phyloP scores from a whole-genome alignment of 2,797 vertebrate species.

The Takifugu rubripes region DNA sequence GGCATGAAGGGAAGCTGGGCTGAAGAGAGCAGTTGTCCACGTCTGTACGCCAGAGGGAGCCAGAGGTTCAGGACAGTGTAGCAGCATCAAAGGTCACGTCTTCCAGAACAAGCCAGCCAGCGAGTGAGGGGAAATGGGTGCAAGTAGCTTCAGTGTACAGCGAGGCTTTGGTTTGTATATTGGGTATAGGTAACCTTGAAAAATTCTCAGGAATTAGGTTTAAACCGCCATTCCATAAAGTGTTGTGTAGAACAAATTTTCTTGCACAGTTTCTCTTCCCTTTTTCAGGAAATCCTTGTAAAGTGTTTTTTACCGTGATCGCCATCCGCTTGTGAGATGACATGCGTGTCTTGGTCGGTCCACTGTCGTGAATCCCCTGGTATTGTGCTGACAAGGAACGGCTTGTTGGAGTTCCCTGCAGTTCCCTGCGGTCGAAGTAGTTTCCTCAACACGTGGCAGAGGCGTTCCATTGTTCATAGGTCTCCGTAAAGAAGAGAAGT shows the following conservation, averaged over 20 bases:
- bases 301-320: constrained; percentile 66
- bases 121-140: constrained; percentile 62
- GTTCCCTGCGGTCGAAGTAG: constrained; percentile 62
- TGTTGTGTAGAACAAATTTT: constrained; percentile 64
- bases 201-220: constrained; percentile 17
- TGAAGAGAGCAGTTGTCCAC: constrained; percentile 42
- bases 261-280: constrained; percentile 81
- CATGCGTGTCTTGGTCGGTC: constrained; percentile 70
- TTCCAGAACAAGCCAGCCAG: constrained; percentile 48
- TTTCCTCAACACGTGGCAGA: constrained; percentile 55
- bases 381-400: constrained; percentile 70
- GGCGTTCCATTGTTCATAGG: constrained; percentile 69
- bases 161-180: constrained; percentile 78
- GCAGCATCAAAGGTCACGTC: constrained; percentile 45
- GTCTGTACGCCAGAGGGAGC: constrained; percentile 65
- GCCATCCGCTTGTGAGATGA: constrained; percentile 64
- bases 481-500: constrained; percentile 62
- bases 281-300: constrained; percentile 77
- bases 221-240: not conserved
- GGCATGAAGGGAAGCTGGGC: constrained; percentile 44
- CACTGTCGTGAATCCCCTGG: constrained; percentile 72
- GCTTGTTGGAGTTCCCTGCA: constrained; percentile 61
- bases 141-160: constrained; percentile 62
- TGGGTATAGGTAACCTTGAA: constrained; percentile 76
- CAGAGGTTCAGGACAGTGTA: constrained; percentile 69